A percentile compares a stretch with the other conserved stretches of the same genome.
Evolutionary conservation across 2,113 vertebrate genomes (phyloP).

Genomic region (Zosterops hypoxanthus): DNA sequence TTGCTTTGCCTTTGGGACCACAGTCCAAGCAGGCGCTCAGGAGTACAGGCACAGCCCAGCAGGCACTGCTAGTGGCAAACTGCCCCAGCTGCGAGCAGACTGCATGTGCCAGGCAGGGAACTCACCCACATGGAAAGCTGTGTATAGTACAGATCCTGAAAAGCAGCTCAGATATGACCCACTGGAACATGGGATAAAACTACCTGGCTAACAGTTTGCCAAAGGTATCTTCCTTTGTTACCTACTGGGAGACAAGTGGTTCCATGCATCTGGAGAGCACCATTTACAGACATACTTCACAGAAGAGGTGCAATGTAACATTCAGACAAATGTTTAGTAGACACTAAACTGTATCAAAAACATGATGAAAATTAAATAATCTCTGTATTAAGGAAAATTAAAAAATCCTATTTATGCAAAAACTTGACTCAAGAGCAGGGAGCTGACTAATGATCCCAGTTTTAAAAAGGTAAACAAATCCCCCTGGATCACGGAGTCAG

Average conservation of each 20-base stretch:
- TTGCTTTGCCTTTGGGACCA: neutral
- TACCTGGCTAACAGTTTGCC: too few species aligned
- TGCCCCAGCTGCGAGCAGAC: neutral
- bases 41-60: accelerated
- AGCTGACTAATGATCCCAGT: neutral
- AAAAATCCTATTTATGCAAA: neutral
- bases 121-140: neutral
- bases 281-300: neutral
- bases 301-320: neutral
- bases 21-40: neutral
- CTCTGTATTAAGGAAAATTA: neutral
- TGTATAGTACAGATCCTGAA: accelerated
- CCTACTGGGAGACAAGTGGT: neutral
- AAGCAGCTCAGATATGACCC: neutral
- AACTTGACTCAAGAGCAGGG: neutral
- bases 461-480: neutral
- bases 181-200: neutral
- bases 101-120: neutral
- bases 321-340: neutral
- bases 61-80: neutral
- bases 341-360: neutral
- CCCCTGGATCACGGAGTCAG: neutral
- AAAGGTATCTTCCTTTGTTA: neutral
- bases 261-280: neutral
- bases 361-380: neutral